These are phyloP conservation scores for Spea bombifrons DNA, from an alignment of 2,113 vertebrate species.

Conservation along the genomic window DNA sequence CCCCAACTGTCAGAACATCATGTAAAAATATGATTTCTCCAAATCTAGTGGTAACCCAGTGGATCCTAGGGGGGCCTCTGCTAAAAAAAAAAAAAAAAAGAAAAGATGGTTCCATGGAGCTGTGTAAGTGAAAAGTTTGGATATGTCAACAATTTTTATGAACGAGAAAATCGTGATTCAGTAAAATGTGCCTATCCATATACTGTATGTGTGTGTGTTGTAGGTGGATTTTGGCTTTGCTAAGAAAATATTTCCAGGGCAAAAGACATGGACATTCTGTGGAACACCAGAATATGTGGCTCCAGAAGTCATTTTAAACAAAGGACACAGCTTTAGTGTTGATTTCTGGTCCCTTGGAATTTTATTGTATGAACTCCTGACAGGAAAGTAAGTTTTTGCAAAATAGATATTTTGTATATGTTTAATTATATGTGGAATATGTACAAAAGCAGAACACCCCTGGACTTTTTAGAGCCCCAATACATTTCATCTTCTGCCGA, in stretches of 20 bases:
- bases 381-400: slow-evolving; percentile 75
- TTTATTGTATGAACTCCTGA: slow-evolving; percentile 88
- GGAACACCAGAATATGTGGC: slow-evolving; percentile 93
- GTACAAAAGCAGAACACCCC: too few species aligned
- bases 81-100: too few species aligned
- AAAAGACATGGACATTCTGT: slow-evolving; percentile 94
- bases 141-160: too few species aligned
- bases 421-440: background rate
- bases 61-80: too few species aligned
- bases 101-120: too few species aligned
- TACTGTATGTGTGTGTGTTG: background rate
- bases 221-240: slow-evolving; percentile 96
- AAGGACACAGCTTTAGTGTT: slow-evolving; percentile 89
- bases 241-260: slow-evolving; percentile 85
- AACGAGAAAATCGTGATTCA: too few species aligned
- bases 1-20: too few species aligned
- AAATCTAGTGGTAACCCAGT: too few species aligned
- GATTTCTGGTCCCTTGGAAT: slow-evolving; percentile 95
- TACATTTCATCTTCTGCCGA: too few species aligned
- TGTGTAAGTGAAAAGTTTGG: background rate
- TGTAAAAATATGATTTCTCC: too few species aligned
- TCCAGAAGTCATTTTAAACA: slow-evolving; percentile 91
- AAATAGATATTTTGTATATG: background rate
- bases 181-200: background rate
- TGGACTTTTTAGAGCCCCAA: too few species aligned